These are phyloP conservation scores for Mustelus asterias DNA, from an alignment of 2,113 vertebrate species.

Conservation along the genomic window DNA sequence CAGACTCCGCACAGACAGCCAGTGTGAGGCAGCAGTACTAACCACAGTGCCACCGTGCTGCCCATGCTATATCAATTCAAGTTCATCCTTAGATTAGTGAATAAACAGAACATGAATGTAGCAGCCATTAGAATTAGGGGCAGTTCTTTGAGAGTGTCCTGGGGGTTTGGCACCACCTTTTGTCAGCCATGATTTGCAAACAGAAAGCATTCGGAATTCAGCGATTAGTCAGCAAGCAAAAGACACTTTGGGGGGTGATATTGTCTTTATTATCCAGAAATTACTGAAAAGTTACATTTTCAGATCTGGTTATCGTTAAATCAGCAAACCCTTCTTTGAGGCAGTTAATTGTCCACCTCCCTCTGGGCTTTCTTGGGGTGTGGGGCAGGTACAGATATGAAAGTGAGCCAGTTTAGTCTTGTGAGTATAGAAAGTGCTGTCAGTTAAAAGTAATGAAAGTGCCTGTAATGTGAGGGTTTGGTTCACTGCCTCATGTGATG, in stretches of 20 bases:
- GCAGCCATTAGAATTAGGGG: background rate
- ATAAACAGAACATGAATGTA: background rate
- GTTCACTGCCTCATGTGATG: background rate
- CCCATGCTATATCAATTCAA: background rate
- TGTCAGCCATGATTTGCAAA: background rate
- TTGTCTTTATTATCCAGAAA: background rate
- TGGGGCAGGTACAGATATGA: background rate
- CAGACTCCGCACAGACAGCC: too few species aligned
- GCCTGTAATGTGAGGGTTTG: background rate
- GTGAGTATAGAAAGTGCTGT: background rate
- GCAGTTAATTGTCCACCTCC: background rate
- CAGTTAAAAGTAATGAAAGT: background rate
- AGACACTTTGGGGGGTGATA: background rate
- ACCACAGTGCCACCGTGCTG: too few species aligned
- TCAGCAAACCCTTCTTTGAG: background rate
- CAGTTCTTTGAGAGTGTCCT: background rate
- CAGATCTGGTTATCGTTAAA: background rate
- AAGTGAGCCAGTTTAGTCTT: background rate
- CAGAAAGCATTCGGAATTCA: too few species aligned
- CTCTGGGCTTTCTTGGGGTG: background rate
- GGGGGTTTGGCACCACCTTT: too few species aligned
- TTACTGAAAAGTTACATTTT: background rate
- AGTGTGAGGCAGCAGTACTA: too few species aligned
- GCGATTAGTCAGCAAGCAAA: background rate
- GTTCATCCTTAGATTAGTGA: background rate